phyloP scores from a whole-genome alignment of 2,888 invertebrate species.

The Nemapogon koenigi region DNA sequence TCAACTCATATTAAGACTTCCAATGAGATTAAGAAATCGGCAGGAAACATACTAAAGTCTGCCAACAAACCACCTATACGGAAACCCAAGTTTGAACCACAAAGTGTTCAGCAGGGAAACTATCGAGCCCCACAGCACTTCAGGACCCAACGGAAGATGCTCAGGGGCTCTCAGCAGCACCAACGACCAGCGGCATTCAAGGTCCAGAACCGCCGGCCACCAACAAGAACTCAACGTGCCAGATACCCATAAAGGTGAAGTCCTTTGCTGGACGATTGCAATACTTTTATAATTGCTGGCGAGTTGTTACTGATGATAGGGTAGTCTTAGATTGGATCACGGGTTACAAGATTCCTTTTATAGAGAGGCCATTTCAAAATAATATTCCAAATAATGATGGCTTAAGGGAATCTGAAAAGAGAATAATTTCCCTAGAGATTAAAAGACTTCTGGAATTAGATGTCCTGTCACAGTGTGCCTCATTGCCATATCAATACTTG shows the following conservation, averaged over 20 bases:
- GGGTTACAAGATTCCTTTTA: conserved; percentile 15
- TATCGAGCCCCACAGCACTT: conserved; percentile 8
- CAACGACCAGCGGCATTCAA: too few species aligned
- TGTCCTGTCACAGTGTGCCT: conserved; percentile 10
- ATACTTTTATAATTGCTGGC: conserved; percentile 12
- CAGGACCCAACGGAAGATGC: conserved; percentile 1
- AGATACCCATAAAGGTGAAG: conserved; percentile 6
- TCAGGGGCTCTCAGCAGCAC: too few species aligned
- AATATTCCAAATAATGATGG: conserved; percentile 2
- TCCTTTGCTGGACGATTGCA: conserved; percentile 13
- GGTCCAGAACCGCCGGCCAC: too few species aligned
- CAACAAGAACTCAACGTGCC: too few species aligned
- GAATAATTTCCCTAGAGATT: conserved; percentile 9
- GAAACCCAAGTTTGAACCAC: too few species aligned
- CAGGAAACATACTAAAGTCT: not conserved
- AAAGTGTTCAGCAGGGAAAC: conserved; percentile 11
- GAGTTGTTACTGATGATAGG: conserved; percentile 10
- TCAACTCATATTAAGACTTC: conserved; percentile 11
- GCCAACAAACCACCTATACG: too few species aligned
- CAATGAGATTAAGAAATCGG: conserved; percentile 10
- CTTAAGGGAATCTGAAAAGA: conserved; percentile 2
- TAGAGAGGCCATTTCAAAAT: conserved; percentile 5
- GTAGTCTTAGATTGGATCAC: conserved; percentile 10
- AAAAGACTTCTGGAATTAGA: conserved; percentile 7
- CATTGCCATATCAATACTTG: conserved; percentile 9